Evolutionary conservation across 2,113 vertebrate genomes (phyloP), one percentile per base, ranked within the genome.

Genomic region (Platysternon megacephalum): DNA sequence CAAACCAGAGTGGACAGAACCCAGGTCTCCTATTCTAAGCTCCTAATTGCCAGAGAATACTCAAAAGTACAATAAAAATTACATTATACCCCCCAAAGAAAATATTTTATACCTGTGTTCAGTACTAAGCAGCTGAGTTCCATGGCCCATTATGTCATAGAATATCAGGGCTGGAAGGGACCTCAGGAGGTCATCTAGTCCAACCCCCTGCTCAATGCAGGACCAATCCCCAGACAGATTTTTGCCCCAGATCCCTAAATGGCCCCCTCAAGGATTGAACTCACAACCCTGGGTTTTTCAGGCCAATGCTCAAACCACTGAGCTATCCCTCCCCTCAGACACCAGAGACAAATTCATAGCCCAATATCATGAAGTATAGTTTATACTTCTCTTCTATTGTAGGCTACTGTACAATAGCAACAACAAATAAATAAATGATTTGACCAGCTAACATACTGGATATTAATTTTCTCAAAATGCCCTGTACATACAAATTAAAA

Each of bases 11-110:
- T 10, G 85, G 29, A 81, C 32, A 42, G n/a, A 42, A 74, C n/a
- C 68, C 19, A 21, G 68, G 21, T 74, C 68, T 74, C 39, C 17
- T 74, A 9, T 42, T 11, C 65, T 92, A 48, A 72, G 85, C 5
- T 46, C 44, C 85, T 56, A 87, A 72, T 88, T 85, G 93, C 83
- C 65, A 85, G 85, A 93, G 96, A 96, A 79, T 42, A 35, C 52
- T 91, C 68, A 91, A 29, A 2, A 84, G 11, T 56, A 80, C 55
- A 1, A 2, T 21, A 72, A 94, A 91, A 93, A 82, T 24, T 76
- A 35, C 2, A 90, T 39, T 82, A 1, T 0, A 84, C 32, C 49
- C 61, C 93, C 80, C 82, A 52, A 76, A 46, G 10, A 56, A 56
- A 12, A 65, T 65, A 1, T 16, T 3, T 48, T 7, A 35, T 2